These are phyloP conservation scores for Phrynocephalus vlangalii DNA, from an alignment of 2,797 vertebrate genomes.

Conservation along the genomic window DNA sequence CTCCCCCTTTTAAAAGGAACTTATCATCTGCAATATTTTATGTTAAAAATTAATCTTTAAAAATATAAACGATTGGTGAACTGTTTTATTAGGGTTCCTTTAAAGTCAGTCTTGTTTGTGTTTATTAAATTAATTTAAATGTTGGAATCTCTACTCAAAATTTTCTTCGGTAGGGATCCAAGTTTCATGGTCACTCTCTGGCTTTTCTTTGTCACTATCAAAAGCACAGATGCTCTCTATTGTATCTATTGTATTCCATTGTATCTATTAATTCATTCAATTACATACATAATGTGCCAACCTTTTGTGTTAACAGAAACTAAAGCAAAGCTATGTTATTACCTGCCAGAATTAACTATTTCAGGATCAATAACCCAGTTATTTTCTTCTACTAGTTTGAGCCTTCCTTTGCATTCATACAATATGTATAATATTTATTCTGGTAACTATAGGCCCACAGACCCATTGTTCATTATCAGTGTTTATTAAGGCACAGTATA, in stretches of 20 bases:
- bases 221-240: background rate
- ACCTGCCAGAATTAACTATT: background rate
- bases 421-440: too few species aligned
- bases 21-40: too few species aligned
- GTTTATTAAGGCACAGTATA: too few species aligned
- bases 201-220: background rate
- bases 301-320: background rate
- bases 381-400: too few species aligned
- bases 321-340: background rate
- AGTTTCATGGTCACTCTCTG: background rate
- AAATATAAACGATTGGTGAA: background rate
- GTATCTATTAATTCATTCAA: too few species aligned
- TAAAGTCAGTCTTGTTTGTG: background rate
- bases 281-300: background rate
- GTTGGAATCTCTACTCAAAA: background rate
- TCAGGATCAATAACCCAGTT: background rate
- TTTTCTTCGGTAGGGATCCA: background rate
- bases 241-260: background rate
- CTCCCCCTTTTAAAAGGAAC: too few species aligned
- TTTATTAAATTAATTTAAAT: background rate
- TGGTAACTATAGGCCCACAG: too few species aligned
- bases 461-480: too few species aligned
- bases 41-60: background rate
- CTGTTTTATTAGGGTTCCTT: background rate
- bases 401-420: too few species aligned